These are phyloP conservation scores for Nothoprocta pentlandii DNA, from an alignment of 2,113 vertebrate genomes.

Conservation along the genomic window DNA sequence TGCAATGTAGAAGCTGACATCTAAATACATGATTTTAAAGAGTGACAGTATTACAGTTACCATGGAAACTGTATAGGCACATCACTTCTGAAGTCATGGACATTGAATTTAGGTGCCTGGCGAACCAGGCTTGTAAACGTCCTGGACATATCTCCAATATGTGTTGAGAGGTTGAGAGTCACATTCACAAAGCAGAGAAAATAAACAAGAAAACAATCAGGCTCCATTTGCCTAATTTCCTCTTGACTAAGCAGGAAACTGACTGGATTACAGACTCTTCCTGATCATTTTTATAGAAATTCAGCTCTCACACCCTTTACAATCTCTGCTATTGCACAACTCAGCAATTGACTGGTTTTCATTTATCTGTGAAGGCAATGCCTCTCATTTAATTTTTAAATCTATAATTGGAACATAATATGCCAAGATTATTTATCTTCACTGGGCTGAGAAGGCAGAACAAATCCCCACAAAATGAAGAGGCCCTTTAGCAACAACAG, in stretches of 20 bases:
- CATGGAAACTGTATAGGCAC: neutral
- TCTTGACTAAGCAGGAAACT: neutral
- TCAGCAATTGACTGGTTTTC: neutral
- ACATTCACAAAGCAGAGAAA: neutral
- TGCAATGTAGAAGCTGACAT: neutral
- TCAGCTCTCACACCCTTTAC: neutral
- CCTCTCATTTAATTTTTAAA: neutral
- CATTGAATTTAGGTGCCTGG: neutral
- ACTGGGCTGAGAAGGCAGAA: slow-evolving; percentile 27
- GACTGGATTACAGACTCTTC: neutral
- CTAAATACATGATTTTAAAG: neutral
- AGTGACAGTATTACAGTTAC: neutral
- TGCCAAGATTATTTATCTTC: slow-evolving; percentile 29
- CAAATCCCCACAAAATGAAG: neutral
- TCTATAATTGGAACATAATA: slow-evolving; percentile 5
- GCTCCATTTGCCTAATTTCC: neutral
- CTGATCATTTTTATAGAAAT: neutral
- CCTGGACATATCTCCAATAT: neutral
- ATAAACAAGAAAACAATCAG: neutral
- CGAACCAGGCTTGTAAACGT: neutral
- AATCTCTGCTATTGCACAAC: neutral
- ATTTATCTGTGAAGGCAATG: neutral
- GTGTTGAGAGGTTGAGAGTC: neutral
- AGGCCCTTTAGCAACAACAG: slow-evolving; percentile 24
- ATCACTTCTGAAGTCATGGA: neutral